Evolutionary conservation across 2,113 vertebrate genomes (phyloP).

Genomic region (Turnix velox): DNA sequence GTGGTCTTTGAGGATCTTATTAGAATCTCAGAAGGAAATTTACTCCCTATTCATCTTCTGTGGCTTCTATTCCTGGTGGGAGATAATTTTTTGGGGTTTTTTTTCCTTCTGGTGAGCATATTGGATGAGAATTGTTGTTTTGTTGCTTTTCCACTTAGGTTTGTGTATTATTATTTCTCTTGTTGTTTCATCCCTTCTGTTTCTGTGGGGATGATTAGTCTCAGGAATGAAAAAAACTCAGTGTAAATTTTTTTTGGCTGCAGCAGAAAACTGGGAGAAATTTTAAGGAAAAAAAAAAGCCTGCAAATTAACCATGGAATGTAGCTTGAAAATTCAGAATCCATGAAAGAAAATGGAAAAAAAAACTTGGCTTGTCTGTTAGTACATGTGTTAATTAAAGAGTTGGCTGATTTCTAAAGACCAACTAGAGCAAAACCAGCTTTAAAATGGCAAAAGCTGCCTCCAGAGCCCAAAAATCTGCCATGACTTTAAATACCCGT

Average conservation of each 20-base stretch:
- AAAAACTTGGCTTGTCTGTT: neutral
- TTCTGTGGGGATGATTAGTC: neutral
- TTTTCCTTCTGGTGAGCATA: neutral
- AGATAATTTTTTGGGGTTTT: too few relatives aligned
- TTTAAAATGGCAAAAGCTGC: neutral
- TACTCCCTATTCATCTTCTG: accelerated
- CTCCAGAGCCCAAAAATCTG: neutral
- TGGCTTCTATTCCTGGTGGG: neutral
- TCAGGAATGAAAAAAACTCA: neutral
- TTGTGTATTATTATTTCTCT: too few relatives aligned
- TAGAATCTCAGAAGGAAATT: too few relatives aligned
- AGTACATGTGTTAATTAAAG: neutral
- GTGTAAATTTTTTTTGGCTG: too few relatives aligned
- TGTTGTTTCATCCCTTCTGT: too few relatives aligned
- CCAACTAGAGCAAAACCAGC: neutral
- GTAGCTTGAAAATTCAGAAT: neutral
- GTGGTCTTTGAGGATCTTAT: too few relatives aligned
- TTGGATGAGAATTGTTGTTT: neutral
- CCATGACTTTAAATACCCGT: neutral
- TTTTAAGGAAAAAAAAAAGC: neutral
- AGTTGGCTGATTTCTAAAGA: neutral
- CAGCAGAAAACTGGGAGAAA: too few relatives aligned
- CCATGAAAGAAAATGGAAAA: neutral
- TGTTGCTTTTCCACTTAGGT: too few relatives aligned
- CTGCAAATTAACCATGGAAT: neutral